A percentile compares a stretch with the other conserved stretches of the same genome.
Conservation (phyloP, 2,113 vertebrate species). For the Gnathonemus echidnorhynchus region DNA sequence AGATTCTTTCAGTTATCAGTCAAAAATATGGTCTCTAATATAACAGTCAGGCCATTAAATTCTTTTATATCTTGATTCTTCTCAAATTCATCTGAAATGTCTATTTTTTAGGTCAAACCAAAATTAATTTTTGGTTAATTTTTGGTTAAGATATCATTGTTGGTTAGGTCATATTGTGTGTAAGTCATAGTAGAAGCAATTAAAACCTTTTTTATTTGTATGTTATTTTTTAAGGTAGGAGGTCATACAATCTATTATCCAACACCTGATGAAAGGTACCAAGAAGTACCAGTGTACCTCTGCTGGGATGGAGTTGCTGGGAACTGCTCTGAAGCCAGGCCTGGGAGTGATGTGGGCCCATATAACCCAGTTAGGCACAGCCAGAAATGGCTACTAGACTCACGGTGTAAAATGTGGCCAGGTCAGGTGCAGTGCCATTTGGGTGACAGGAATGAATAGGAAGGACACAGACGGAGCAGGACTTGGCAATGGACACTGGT, state of each 20-base stretch:
- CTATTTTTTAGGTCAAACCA: background rate
- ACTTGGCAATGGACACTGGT: background rate
- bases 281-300: background rate
- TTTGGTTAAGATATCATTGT: background rate
- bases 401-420: background rate
- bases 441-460: background rate
- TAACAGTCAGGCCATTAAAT: background rate
- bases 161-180: background rate
- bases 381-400: background rate
- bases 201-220: background rate
- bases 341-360: background rate
- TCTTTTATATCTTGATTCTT: background rate
- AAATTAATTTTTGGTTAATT: too few relatives aligned
- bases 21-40: background rate
- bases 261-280: background rate
- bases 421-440: background rate
- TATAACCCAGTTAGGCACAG: background rate
- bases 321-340: background rate
- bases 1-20: background rate
- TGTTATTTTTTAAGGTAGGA: background rate
- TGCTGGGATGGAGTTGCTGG: background rate
- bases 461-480: background rate
- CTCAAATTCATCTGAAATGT: background rate
- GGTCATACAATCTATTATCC: background rate
- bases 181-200: background rate